Evolutionary conservation across 2,113 vertebrate species (phyloP), one percentile per base, ranked within the genome.

Genomic region (Solenodon paradoxus): DNA sequence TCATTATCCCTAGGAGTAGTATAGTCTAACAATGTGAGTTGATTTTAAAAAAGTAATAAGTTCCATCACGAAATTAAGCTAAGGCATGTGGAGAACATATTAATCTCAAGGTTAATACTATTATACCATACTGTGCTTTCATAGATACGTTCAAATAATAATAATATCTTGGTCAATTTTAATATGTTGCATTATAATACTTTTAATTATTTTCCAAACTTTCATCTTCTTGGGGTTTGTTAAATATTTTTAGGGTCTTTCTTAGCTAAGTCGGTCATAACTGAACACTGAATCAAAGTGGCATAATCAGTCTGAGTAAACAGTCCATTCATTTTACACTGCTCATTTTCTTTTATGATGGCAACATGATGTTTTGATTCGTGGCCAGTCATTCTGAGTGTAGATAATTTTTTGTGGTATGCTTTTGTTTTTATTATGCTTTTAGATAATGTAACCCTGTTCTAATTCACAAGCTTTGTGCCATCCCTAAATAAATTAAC

Each of bases 171-270:
- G 66, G 53, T 85, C n/a, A 90, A 32, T 81, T 86, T 55, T 66
- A 64, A 28, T 40, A 47, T 30, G 10, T 82, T 88, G 6, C 13
- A 86, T 79, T 84, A 61, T 84, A 84, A 79, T 77, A 32, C 26
- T 88, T 79, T 79, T 91, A 75, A 55, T 64, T 83, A 66, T 88
- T 94, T 94, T 79, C 32, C 57, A 69, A 90, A 53, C 51, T 92
- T 95, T 95, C 38, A 57, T 90, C 32, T 84, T 96, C 51, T 90
- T 88, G n/a, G 49, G 30, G 47, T 45, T 92, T n/a, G 89, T 90
- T 90, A 89, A 90, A 63, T 63, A 71, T 86, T 82, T 96, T 92
- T 88, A 26, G 57, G 5, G 1, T 95, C 91, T 85, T 74, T 40
- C 38, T 92, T 92, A 85, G 35, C 55, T 81, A 77, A 84, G 47